Evolutionary conservation across 2,888 invertebrate genomes (phyloP).

Genomic region (Neoitamus cyanurus): DNA sequence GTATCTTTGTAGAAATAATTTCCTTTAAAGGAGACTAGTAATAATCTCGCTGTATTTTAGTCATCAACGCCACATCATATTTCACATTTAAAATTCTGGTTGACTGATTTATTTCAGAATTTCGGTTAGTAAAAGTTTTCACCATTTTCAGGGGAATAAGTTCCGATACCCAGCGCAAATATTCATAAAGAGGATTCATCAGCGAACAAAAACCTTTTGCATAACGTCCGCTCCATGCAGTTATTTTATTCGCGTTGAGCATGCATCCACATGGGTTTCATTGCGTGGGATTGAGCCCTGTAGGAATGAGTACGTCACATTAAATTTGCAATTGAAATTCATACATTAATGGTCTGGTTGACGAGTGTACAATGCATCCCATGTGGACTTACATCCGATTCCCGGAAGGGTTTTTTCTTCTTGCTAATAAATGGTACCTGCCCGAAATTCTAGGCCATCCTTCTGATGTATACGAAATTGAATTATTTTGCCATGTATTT

Average conservation of each 20-base stretch:
- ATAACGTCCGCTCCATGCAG: background rate
- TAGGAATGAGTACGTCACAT: background rate
- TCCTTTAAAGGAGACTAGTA: background rate
- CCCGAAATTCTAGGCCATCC: background rate
- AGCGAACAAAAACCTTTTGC: background rate
- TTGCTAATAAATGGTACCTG: background rate
- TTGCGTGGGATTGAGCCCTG: background rate
- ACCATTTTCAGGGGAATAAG: background rate
- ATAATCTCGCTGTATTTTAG: background rate
- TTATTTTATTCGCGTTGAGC: background rate
- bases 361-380: background rate
- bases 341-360: background rate
- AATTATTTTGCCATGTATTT: background rate
- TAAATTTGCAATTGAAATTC: constrained; percentile 5
- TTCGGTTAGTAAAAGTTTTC: background rate
- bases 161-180: background rate
- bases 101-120: background rate
- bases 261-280: background rate
- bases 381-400: constrained; percentile 1
- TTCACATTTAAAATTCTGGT: background rate
- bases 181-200: constrained; percentile 1
- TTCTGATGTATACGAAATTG: background rate
- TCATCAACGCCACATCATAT: background rate
- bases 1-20: no score
- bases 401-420: background rate